These are phyloP conservation scores for Anthonomus grandis DNA, from an alignment of 1,140 invertebrate genomes.

Conservation along the genomic window DNA sequence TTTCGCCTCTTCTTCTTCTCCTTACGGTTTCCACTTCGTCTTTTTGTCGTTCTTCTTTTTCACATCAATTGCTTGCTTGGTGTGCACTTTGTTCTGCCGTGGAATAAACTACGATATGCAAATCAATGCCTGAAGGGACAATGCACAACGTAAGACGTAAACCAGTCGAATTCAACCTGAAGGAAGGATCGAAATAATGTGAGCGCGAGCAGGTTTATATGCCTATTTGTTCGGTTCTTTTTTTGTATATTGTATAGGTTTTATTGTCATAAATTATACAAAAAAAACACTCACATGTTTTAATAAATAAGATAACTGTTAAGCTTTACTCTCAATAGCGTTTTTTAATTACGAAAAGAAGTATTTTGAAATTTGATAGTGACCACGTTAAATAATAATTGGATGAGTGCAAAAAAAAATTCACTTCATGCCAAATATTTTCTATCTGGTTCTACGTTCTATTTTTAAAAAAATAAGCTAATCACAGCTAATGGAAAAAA, in stretches of 20 bases:
- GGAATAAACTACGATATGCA: slow-evolving; percentile 29
- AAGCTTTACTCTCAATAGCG: too few species aligned
- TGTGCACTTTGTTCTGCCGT: slow-evolving; percentile 28
- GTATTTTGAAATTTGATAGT: too few species aligned
- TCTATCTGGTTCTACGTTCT: not conserved
- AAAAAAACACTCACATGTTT: too few species aligned
- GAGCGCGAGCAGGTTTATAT: slow-evolving; percentile 7
- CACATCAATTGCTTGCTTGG: slow-evolving; percentile 27
- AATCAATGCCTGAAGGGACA: slow-evolving; percentile 26
- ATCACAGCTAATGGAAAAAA: not conserved
- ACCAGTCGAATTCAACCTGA: slow-evolving; percentile 14
- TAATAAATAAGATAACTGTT: too few species aligned
- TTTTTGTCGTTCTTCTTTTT: slow-evolving; percentile 17
- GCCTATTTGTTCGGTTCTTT: slow-evolving; percentile 13
- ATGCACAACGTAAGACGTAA: slow-evolving; percentile 22
- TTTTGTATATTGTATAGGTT: too few species aligned
- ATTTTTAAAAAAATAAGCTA: not conserved
- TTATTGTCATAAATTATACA: too few species aligned
- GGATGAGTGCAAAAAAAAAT: too few species aligned
- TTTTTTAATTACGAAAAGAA: too few species aligned
- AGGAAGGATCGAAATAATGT: slow-evolving; percentile 24
- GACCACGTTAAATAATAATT: too few species aligned
- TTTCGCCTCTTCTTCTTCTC: slow-evolving; percentile 7
- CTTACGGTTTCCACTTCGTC: too few species aligned
- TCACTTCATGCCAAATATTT: too few species aligned